Evolutionary conservation across 2,113 vertebrate species (phyloP).

Genomic region (Ranitomeya variabilis): DNA sequence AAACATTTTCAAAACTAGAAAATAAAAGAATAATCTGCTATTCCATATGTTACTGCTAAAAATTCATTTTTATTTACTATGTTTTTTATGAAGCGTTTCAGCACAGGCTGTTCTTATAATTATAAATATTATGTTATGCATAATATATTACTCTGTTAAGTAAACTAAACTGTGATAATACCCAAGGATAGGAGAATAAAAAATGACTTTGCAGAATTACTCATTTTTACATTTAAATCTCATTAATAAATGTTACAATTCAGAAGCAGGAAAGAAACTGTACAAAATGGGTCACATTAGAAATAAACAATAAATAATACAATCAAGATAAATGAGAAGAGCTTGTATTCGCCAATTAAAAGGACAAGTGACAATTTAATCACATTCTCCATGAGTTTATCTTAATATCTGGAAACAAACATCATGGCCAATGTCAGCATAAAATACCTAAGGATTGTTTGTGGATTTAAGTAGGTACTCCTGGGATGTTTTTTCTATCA

Average conservation of each 20-base stretch:
- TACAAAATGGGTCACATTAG: constrained; percentile 7
- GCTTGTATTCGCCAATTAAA: constrained; percentile 3
- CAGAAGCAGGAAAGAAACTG: not conserved
- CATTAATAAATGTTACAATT: constrained; percentile 3
- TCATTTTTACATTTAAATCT: not conserved
- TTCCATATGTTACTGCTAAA: constrained; percentile 3
- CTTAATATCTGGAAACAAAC: constrained; percentile 55
- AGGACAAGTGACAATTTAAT: constrained; percentile 8
- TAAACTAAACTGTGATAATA: constrained; percentile 3
- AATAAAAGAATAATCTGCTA: not conserved
- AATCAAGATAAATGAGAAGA: constrained; percentile 8
- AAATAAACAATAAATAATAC: not conserved
- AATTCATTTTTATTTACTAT: not conserved
- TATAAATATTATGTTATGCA: not conserved
- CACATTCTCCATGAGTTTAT: constrained; percentile 54
- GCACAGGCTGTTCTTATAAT: not conserved
- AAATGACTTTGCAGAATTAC: constrained; percentile 4
- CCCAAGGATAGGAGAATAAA: not conserved
- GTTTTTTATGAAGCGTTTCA: not conserved
- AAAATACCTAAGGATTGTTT: constrained; percentile 65
- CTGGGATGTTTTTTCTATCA: constrained; percentile 69
- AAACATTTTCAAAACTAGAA: not conserved
- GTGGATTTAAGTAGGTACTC: constrained; percentile 62
- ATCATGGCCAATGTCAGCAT: constrained; percentile 65
- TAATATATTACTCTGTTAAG: constrained; percentile 3